Conservation (phyloP, 2,888 invertebrate genomes). For the Cryptophagus acutangulus region DNA sequence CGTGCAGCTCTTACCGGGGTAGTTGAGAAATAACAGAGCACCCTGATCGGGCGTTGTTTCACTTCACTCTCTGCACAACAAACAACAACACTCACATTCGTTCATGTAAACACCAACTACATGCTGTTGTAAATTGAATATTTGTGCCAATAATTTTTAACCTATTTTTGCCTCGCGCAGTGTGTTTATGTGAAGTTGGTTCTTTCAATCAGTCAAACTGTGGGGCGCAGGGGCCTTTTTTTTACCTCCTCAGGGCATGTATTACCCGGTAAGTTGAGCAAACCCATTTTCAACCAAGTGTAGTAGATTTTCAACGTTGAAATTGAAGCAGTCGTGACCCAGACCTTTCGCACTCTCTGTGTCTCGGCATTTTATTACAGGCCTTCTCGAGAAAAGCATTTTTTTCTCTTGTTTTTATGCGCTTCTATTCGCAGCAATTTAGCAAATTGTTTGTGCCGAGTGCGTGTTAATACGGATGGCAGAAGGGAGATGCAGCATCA, state of each 20-base stretch:
- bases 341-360: too few species aligned
- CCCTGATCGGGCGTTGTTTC: slow-evolving; percentile 42
- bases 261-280: slow-evolving; percentile 88
- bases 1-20: slow-evolving; percentile 34
- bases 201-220: slow-evolving; percentile 74
- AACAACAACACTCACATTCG: too few species aligned
- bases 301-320: too few species aligned
- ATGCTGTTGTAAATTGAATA: slow-evolving; percentile 1
- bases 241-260: slow-evolving; percentile 95
- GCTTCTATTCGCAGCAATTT: too few species aligned
- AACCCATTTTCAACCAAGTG: too few species aligned
- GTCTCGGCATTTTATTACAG: too few species aligned
- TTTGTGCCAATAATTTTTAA: slow-evolving; percentile 21
- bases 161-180: slow-evolving; percentile 34
- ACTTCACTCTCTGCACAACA: slow-evolving; percentile 4
- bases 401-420: too few species aligned
- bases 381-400: too few species aligned
- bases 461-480: not conserved
- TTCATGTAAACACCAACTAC: not conserved
- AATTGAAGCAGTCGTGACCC: not conserved
- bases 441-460: slow-evolving; percentile 1
- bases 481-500: slow-evolving; percentile 1
- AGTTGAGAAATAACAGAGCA: slow-evolving; percentile 40
- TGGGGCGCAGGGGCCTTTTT: slow-evolving; percentile 95
- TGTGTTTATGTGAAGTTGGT: slow-evolving; percentile 48